Percentiles rank a stretch among this genome's conserved stretches.
Conservation (phyloP, 2,113 vertebrate genomes). For the Haemorhous mexicanus region DNA sequence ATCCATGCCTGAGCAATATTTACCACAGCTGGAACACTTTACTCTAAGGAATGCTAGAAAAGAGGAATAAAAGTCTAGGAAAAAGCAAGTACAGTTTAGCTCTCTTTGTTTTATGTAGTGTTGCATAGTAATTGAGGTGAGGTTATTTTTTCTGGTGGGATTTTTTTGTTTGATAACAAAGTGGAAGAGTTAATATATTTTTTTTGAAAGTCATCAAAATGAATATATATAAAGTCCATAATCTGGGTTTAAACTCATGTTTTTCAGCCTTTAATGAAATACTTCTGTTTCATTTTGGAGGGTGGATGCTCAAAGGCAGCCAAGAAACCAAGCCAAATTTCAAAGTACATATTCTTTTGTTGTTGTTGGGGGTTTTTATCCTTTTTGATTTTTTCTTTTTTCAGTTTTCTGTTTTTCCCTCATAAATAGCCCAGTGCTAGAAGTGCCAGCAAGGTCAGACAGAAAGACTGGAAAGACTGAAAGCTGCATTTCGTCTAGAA, state of each 20-base stretch:
- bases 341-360: not conserved
- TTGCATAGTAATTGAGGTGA: not conserved
- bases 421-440: not conserved
- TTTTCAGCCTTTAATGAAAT: not conserved
- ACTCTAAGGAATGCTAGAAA: not conserved
- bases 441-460: not conserved
- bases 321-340: not conserved
- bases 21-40: not conserved
- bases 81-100: not conserved
- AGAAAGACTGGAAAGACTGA: not conserved
- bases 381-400: not conserved
- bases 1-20: not conserved
- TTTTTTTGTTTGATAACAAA: not conserved
- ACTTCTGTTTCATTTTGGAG: not conserved
- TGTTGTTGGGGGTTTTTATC: no score
- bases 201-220: not conserved
- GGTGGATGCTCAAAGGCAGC: not conserved
- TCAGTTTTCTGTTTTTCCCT: not conserved
- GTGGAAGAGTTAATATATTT: not conserved
- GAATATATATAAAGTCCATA: not conserved
- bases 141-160: rapidly evolving
- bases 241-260: not conserved
- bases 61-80: not conserved
- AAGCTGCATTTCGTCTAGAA: not conserved
- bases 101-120: not conserved